Base-by-base conservation (phyloP, 2,113 vertebrate genomes). In the Platysteira castanea region DNA sequence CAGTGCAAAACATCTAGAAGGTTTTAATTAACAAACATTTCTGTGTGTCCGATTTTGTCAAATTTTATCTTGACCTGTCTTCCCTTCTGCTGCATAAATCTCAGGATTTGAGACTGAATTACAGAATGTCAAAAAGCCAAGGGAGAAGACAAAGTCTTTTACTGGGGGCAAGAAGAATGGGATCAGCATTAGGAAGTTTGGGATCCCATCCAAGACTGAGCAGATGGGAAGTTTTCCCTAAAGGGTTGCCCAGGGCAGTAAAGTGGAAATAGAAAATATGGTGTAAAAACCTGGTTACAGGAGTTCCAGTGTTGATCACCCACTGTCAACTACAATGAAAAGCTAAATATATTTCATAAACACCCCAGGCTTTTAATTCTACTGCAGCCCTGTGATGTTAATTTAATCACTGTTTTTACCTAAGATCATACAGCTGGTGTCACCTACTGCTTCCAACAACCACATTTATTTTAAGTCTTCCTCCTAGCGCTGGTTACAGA, bases 391-490 rank as follows among this genome's bases (percentile, higher is more conserved):
- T 82, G 3, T 75, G 68, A 84, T 90, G 79, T 87, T 92, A 87
- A 77, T 87, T 84, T 82, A 84, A 80, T 56, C 28, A 7, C 41
- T 93, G 59, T 52, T 91, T 86, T 79, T 57, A 57, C 42, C 27
- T 31, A 50, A 71, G 69, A 37, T 31, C 86, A 68, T 10, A 64
- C 41, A 47, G 78, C 35, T 81, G 30, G 41, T 56, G 52, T 87
- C 92, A 50, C 60, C 76, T 77, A 39, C 19, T 2, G 4, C 46
- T 71, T 86, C 86, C 89, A 59, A 82, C 37, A 16, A 44, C 52
- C 5, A 3, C 79, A 23, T 49, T 95, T 95, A 94, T 95, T 97
- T 96, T 87, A 59, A 60, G 53, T 84, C 61, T 94, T 95, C 87
- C 73, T 95, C 68, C 80, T 39, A 3, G 52, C 27, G 59, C 73